These are phyloP conservation scores for Notothenia rossii DNA, from an alignment of 2,113 vertebrate genomes.

Conservation along the genomic window DNA sequence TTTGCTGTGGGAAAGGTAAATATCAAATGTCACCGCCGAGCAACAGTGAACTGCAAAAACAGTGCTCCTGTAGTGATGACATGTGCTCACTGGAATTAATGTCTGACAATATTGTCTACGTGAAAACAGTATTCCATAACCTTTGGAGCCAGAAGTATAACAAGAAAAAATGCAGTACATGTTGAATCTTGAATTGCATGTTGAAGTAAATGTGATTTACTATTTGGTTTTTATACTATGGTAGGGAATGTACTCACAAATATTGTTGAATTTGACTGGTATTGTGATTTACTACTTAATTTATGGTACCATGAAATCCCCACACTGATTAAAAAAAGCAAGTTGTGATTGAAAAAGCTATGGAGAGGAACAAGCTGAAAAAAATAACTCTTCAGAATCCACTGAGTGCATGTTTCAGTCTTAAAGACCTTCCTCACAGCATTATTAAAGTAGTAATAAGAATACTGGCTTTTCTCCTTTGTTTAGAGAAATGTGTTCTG, in stretches of 20 bases:
- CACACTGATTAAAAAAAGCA: neutral
- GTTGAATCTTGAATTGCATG: no score
- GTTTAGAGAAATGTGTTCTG: neutral
- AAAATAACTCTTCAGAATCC: neutral
- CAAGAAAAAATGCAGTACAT: neutral
- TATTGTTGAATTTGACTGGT: no score
- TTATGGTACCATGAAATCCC: no score
- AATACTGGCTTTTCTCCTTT: neutral
- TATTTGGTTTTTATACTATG: no score
- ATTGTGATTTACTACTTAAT: no score
- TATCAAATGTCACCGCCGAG: conserved; percentile 24
- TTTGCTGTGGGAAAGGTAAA: conserved; percentile 39
- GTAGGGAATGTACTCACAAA: no score
- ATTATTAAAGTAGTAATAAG: neutral
- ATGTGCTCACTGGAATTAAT: conserved; percentile 31
- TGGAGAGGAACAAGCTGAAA: neutral
- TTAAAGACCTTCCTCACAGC: neutral
- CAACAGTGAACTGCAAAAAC: conserved; percentile 29
- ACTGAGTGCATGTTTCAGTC: neutral
- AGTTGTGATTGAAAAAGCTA: neutral
- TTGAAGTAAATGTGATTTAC: no score
- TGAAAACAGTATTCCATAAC: neutral
- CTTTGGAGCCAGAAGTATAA: neutral
- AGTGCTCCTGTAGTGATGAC: conserved; percentile 1
- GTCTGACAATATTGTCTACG: neutral